Base-by-base conservation (phyloP, 2,797 vertebrate genomes). In the Balearica regulorum region DNA sequence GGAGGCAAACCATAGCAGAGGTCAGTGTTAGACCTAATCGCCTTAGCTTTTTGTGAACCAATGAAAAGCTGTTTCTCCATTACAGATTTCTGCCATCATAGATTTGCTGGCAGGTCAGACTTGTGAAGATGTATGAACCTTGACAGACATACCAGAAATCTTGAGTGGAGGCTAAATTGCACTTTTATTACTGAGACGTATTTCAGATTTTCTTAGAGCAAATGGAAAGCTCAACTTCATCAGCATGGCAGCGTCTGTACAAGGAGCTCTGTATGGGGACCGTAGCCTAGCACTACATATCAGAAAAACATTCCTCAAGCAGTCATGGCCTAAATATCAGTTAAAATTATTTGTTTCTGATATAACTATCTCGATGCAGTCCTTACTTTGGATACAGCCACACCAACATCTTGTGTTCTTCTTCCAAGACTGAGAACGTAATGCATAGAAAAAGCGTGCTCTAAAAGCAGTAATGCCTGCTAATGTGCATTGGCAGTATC, bases 81-180 rank as follows among this genome's bases (percentile, higher is more conserved):
- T 66, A 77, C 39, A 80, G 81, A 49, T 84, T 94, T 89, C 73
- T 95, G 83, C 65, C 73, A 72, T 68, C 54, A n/a, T 16, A 79
- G 65, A 54, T 97, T 92, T 95, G n/a, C 60, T 77, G 44, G 68
- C 81, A 85, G 68, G 53, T 95, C 90, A 92, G 68, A 21, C 62
- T 69, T 90, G 72, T 83, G 70, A 82, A 92, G 70, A 62, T 35
- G 16, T 69, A 49, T 55, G 76, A 62, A 79, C 54, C 75, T 93
- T 95, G 87, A 79, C 86, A 93, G 83, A 82, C 55, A 54, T 24
- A 88, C 24, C 83, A 94, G 66, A 87, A 93, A 70, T 71, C 70
- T 44, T 72, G 44, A 84, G 61, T 57, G 81, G 78, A 94, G 94
- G 43, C 62, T 89, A 77, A 94, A 93, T 21, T 89, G 46, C 0